phyloP scores from a whole-genome alignment of 2,888 invertebrate genomes.

The Pristionchus mayeri region DNA sequence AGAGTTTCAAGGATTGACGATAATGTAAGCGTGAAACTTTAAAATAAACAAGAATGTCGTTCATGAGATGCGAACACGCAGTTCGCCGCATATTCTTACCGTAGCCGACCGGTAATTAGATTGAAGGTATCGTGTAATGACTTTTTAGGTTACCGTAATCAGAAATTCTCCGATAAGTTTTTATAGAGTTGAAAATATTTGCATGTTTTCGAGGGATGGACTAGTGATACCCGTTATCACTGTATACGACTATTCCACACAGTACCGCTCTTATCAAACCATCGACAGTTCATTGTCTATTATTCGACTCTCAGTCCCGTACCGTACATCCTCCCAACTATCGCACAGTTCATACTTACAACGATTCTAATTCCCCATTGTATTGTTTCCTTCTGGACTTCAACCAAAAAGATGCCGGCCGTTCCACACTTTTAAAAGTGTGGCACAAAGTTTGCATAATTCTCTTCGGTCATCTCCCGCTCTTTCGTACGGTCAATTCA shows the following conservation, averaged over 20 bases:
- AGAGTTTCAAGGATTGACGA: not conserved
- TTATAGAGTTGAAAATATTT: slow-evolving; percentile 7
- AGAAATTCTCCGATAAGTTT: not conserved
- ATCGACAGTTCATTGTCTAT: slow-evolving; percentile 3
- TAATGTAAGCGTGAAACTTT: not conserved
- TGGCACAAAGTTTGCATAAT: too few relatives aligned
- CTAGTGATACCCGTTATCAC: slow-evolving; percentile 13
- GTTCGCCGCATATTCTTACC: not conserved
- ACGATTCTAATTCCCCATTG: too few relatives aligned
- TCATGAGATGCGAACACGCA: not conserved
- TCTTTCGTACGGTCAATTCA: too few relatives aligned
- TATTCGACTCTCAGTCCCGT: not conserved
- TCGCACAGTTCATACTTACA: too few relatives aligned
- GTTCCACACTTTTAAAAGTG: too few relatives aligned
- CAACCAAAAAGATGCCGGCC: too few relatives aligned
- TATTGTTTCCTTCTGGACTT: too few relatives aligned
- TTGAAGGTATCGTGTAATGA: not conserved
- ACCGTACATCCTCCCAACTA: not conserved
- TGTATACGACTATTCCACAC: not conserved
- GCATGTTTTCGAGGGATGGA: not conserved
- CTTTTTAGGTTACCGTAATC: slow-evolving; percentile 2
- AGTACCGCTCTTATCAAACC: slow-evolving; percentile 12
- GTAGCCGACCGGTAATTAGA: not conserved
- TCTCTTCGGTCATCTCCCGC: too few relatives aligned
- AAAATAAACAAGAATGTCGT: not conserved